phyloP scores from a whole-genome alignment of 2,113 vertebrate genomes.

The Benitochromis conjunctus region DNA sequence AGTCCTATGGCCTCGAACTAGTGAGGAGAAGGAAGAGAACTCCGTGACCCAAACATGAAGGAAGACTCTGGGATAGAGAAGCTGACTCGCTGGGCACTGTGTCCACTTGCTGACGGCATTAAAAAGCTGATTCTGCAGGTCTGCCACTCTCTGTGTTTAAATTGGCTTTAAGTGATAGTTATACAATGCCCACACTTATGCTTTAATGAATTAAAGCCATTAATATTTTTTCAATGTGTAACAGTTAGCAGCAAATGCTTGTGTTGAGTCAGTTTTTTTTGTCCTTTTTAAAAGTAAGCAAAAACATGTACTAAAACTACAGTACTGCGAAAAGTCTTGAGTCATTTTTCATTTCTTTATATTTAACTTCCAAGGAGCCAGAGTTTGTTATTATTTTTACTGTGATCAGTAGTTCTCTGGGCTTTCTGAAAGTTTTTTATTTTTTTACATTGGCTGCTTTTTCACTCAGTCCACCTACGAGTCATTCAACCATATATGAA shows the following conservation, averaged over 20 bases:
- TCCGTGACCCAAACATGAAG: slow-evolving; percentile 28
- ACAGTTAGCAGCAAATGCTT: not conserved
- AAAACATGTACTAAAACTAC: not conserved
- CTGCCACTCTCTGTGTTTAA: not conserved
- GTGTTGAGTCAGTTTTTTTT: not conserved
- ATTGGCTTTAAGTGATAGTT: not conserved
- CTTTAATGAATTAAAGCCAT: not conserved
- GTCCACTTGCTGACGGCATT: slow-evolving; percentile 4
- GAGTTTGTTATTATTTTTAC: not conserved
- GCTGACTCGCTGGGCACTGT: not conserved
- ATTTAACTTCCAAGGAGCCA: not conserved
- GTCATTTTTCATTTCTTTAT: no score
- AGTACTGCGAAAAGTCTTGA: no score
- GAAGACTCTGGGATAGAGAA: not conserved
- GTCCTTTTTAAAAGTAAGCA: not conserved
- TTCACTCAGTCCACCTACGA: not conserved
- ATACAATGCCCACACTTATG: no score
- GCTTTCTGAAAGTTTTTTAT: not conserved
- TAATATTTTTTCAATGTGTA: not conserved
- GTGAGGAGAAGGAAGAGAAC: not conserved
- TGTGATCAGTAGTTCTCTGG: not conserved
- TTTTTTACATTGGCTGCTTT: not conserved
- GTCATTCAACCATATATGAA: not conserved
- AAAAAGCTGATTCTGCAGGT: slow-evolving; percentile 2
- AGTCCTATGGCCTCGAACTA: slow-evolving; percentile 3